These are phyloP conservation scores for Pipra filicauda DNA, from an alignment of 2,113 vertebrate species.

Conservation along the genomic window DNA sequence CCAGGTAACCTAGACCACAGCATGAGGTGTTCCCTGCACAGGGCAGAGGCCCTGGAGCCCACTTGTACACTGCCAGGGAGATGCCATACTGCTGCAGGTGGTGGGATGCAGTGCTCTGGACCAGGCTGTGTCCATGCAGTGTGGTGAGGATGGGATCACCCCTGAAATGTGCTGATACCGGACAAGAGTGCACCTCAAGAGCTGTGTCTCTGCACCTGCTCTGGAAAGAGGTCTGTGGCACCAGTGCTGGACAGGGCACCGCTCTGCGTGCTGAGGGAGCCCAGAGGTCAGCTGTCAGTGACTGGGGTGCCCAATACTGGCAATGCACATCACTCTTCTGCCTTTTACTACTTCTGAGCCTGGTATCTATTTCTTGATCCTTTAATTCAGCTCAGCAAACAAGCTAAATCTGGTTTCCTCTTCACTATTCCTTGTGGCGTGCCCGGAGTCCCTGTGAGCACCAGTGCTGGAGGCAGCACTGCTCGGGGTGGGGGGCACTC, in stretches of 20 bases:
- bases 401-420: not conserved
- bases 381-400: not conserved
- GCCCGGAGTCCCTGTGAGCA: not conserved
- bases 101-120: not conserved
- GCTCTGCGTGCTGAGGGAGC: not conserved
- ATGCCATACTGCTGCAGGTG: not conserved
- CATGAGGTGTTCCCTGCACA: accelerated
- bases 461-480: accelerated
- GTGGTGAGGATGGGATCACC: not conserved
- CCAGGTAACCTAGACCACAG: not conserved
- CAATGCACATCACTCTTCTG: not conserved
- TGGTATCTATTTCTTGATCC: not conserved
- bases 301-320: accelerated
- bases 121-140: not conserved
- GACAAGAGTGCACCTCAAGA: accelerated
- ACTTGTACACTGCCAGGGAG: not conserved
- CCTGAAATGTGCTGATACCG: accelerated
- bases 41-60: not conserved
- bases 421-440: not conserved
- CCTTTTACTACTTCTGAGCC: not conserved
- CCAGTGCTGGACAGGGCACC: not conserved
- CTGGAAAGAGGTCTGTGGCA: not conserved
- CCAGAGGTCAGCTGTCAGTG: not conserved
- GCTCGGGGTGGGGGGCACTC: not conserved
- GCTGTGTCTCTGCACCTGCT: not conserved